A percentile compares a stretch with the other conserved stretches of the same genome.
phyloP scores from a whole-genome alignment of 2,113 vertebrate species.

The Microtus richardsoni region DNA sequence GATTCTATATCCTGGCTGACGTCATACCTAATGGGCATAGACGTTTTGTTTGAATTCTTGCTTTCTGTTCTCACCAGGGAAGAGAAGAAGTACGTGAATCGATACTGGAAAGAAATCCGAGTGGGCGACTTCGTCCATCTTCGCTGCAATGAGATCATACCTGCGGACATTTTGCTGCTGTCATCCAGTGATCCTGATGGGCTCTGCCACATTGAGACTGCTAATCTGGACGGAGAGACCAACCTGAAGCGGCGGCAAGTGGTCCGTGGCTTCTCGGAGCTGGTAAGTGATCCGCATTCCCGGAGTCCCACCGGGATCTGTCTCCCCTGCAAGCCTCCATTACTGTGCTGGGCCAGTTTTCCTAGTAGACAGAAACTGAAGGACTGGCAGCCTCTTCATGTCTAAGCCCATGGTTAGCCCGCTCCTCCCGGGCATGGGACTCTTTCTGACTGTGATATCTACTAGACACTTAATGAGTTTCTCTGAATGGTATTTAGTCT shows the following conservation, averaged over 20 bases:
- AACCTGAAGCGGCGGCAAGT: constrained; percentile 98
- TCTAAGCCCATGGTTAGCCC: rapidly evolving
- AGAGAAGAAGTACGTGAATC: constrained; percentile 92
- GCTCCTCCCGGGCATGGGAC: rapidly evolving
- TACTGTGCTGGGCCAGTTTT: rapidly evolving
- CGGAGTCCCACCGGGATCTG: rapidly evolving
- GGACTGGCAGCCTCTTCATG: neutral
- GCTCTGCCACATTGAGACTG: constrained; percentile 97
- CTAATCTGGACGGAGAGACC: constrained; percentile 98
- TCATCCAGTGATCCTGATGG: constrained; percentile 97
- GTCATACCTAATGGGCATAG: neutral
- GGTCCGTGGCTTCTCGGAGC: constrained; percentile 94
- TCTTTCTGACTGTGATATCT: neutral
- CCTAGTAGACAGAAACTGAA: neutral
- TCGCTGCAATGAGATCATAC: constrained; percentile 97
- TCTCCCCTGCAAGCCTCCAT: neutral
- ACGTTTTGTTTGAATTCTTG: neutral
- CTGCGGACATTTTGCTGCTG: constrained; percentile 95
- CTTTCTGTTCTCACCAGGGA: constrained; percentile 82
- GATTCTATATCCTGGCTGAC: neutral
- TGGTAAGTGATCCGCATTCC: constrained; percentile 88
- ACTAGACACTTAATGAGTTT: neutral
- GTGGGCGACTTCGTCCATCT: constrained; percentile 97
- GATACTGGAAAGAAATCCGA: constrained; percentile 95
- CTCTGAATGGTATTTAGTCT: neutral